Base-by-base conservation (phyloP, 2,888 invertebrate genomes). In the Neuroscelio doddi region DNA sequence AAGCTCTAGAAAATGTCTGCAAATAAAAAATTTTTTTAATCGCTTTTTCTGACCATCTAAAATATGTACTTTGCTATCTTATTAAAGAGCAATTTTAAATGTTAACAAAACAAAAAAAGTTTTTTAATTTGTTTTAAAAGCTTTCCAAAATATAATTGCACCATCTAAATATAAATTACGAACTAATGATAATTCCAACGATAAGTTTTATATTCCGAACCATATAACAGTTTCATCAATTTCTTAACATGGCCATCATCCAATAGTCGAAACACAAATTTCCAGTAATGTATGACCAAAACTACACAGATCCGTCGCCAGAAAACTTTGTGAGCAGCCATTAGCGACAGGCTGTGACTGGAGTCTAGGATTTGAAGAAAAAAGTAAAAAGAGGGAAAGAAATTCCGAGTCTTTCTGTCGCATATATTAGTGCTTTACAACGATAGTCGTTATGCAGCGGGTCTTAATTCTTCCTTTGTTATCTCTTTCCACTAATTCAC, bases 401-500 rank as follows among this genome's bases (percentile, higher is more conserved):
- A 62, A 62, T 41, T 45, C 46, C 16, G 15, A 42, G 24, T 49
- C 24, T 56, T 56, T 56, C 34, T 34, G 44, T 36, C 50, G 57
- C 56, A 63, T 67, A 59, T 26, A 67, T 67, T 67, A 63, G 39
- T 59, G 29, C 44, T 36, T 42, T 64, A 57, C 42, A 64, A 57
- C 32, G 32, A 46, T 10, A 47, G 42, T 41, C 24, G 52, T 39
- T 63, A 66, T 68, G 66, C 69, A 47, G 46, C 26, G 56, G 52
- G 72, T 73, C 80, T 80, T 82, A 81, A 82, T 80, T 80, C 76
- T 78, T 76, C 74, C 77, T 76, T 74, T 79, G 77, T 79, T 80
- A 80, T 80, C 80, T 80, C 75, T 72, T 73, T 70, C 68, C 70
- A 75, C 74, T 77, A 76, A 78, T 78, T 77, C 76, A 75, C 69